Evolutionary conservation across 2,113 vertebrate species (phyloP), one percentile per base, ranked within the genome.

Genomic region (Notechis scutatus): DNA sequence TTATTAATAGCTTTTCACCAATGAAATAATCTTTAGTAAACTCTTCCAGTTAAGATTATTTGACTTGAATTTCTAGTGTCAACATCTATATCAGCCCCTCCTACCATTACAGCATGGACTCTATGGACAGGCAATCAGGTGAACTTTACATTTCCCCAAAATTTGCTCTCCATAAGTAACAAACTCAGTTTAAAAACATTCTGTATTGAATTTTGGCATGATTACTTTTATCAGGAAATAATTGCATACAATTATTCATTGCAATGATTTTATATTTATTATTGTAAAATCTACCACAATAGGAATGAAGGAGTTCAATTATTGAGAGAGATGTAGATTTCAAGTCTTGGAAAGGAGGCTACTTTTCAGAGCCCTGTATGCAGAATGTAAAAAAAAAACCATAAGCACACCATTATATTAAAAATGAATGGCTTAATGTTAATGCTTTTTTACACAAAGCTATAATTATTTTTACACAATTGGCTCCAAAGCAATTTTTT

Each of bases 401-500:
- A 90, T 94, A 88, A 54, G 12, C 29, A 91, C 90, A 10, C 55
- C 1, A 24, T 92, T 64, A 54, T 59, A 87, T 69, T 69, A 81
- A 94, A 90, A 94, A 92, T 90, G 26, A 91, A 94, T 89, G 94
- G 64, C 74, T 95, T 18, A 39, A 21, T 81, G 3, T 69, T 94
- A 56, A 45, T 59, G 6, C 2, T 54, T 94, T 93, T 95, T 88
- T 92, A 61, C 87, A 74, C 23, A 57, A 93, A 5, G 42, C 0
- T 56, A 93, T 20, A 69, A 69, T n/a, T 69, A 69, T 69, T n/a
- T 69, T 69, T 69, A n/a, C 1, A 69, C 21, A 91, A 92, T 29
- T 61, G 39, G 52, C 20, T 96, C 95, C 29, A 90, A 91, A 94
- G 87, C 81, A 93, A 14, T 93, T 96, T 94, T 88, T 88, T 91